Evolutionary conservation across 2,797 vertebrate genomes (phyloP).

Genomic region (Bradypodion ventrale): DNA sequence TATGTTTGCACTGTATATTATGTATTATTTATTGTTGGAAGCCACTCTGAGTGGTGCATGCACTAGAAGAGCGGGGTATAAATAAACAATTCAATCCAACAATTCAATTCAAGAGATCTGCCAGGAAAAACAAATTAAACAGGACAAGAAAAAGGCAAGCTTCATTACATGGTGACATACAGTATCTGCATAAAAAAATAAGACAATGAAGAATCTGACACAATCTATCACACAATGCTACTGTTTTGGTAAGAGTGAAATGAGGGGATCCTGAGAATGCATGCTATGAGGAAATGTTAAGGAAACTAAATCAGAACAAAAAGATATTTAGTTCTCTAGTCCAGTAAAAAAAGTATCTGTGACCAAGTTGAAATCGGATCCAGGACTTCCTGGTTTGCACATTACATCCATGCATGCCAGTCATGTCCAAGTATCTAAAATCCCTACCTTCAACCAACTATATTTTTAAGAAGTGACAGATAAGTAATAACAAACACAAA

Average conservation of each 20-base stretch:
- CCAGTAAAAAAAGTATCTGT: not conserved
- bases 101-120: too few species aligned
- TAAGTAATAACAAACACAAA: not conserved
- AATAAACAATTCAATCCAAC: too few species aligned
- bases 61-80: too few species aligned
- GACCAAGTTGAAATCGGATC: not conserved
- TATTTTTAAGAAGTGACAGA: not conserved
- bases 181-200: too few species aligned
- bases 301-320: conserved; percentile 27
- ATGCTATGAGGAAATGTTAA: conserved; percentile 27
- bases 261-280: conserved; percentile 5
- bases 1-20: too few species aligned
- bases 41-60: too few species aligned
- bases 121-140: too few species aligned
- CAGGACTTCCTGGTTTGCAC: not conserved
- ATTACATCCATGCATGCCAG: not conserved
- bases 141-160: too few species aligned
- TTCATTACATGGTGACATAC: too few species aligned
- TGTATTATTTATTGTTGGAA: too few species aligned
- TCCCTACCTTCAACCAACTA: conserved; percentile 2
- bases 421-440: not conserved
- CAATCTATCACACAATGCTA: too few species aligned
- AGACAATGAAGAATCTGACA: too few species aligned
- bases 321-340: conserved; percentile 4
- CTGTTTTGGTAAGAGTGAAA: not conserved